Base-by-base conservation (phyloP, 1,140 invertebrate species). In the Solenopsis invicta region DNA sequence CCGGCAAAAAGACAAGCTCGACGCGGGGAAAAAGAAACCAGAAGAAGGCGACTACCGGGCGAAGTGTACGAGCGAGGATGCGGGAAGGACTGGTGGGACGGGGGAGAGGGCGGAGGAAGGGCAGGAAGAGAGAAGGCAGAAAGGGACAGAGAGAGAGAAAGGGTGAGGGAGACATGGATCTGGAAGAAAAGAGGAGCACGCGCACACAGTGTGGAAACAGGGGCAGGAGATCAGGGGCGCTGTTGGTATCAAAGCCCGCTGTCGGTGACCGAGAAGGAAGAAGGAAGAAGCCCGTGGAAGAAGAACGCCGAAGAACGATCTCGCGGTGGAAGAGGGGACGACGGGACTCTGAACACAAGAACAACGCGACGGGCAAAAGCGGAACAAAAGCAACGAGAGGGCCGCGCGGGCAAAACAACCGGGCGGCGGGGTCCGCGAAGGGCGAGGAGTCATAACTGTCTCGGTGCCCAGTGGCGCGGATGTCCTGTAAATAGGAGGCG, bases 381-480 rank as follows among this genome's bases (percentile, higher is more conserved):
- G 72, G 86, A 89, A 89, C 87, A 90, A 91, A 92, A 93, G 87
- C 88, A 92, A 91, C 86, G 85, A 74, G 88, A 86, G 84, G 41
- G 56, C 86, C 87, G 87, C 88, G 88, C n/a, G n/a, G n/a, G n/a
- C 91, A 91, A 91, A 92, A 91, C 91, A 89, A 92, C 84, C 87
- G 29, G 29, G 29, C 29, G 90, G 88, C 59, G 77, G 82, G 87
- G 87, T 85, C 87, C 85, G 87, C 92, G 77, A 84, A 88, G 87
- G 88, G 90, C 87, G 87, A 92, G 72, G 91, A 93, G 91, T 93
- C 92, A 93, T 93, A 93, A 93, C 93, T 93, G 92, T 93, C 92
- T 93, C 88, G 92, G 92, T 93, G 91, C 72, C 93, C 89, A 93
- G 91, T 93, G 92, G 92, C 93, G 92, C 92, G 92, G 93, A 93